phyloP scores from a whole-genome alignment of 92 coral and sea anemone species.

The Zoanthus sociatus region DNA sequence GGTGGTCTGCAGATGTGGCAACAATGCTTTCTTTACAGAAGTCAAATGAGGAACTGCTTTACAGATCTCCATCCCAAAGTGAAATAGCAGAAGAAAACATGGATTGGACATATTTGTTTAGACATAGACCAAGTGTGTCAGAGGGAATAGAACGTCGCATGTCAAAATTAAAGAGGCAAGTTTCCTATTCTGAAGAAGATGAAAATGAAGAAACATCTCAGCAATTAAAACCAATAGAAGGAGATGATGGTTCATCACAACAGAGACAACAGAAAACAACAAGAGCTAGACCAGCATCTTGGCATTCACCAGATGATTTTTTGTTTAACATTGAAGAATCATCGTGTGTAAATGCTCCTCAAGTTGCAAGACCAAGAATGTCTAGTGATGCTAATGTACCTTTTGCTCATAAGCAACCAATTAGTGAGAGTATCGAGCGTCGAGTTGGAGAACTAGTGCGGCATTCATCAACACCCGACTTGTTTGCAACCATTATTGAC shows the following conservation, averaged over 20 bases:
- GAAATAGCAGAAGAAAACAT: conserved; percentile 62
- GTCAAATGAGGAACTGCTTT: background rate
- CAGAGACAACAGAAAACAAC: conserved; percentile 1
- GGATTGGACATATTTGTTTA: conserved; percentile 45
- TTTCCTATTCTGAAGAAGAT: conserved; percentile 68
- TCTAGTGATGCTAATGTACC: background rate
- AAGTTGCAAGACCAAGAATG: background rate
- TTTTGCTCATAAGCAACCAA: conserved; percentile 22
- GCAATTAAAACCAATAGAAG: background rate
- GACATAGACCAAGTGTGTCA: conserved; percentile 77
- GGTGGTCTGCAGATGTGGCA: conserved; percentile 83
- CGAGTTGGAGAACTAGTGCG: conserved; percentile 44
- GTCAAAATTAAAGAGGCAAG: conserved; percentile 74
- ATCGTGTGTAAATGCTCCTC: background rate
- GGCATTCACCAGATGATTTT: conserved; percentile 26
- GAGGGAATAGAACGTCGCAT: conserved; percentile 84
- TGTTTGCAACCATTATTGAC: conserved; percentile 10
- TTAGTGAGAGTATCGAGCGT: conserved; percentile 29
- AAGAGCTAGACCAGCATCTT: conserved; percentile 19
- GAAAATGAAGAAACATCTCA: conserved; percentile 40
- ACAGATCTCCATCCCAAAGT: conserved; percentile 71
- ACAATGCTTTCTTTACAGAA: conserved; percentile 56
- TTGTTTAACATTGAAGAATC: background rate
- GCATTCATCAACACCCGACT: conserved; percentile 39
- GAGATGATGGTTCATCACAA: conserved; percentile 10